Evolutionary conservation across 2,888 invertebrate genomes (phyloP).

Genomic region (Seira musarum): DNA sequence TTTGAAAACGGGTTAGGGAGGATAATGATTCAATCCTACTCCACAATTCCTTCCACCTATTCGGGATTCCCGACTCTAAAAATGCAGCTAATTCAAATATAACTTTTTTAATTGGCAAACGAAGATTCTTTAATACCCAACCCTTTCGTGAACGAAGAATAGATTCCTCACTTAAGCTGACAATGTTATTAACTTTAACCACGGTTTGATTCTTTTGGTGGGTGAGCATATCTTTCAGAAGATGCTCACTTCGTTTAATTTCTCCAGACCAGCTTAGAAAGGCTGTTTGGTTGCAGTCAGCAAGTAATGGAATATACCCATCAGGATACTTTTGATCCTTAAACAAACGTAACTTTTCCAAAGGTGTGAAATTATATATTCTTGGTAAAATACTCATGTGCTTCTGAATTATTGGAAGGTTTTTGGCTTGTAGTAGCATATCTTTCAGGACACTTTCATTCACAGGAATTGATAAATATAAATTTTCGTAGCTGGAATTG

Average conservation of each 20-base stretch:
- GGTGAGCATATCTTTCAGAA: neutral
- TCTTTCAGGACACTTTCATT: too few species aligned
- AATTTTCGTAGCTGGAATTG: too few species aligned
- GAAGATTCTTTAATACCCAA: neutral
- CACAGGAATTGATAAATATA: too few species aligned
- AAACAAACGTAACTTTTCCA: too few species aligned
- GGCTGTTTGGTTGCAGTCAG: conserved; percentile 18
- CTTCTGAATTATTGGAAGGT: too few species aligned
- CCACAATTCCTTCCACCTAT: neutral
- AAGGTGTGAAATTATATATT: too few species aligned
- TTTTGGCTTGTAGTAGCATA: too few species aligned
- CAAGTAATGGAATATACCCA: neutral
- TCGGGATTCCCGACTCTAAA: neutral
- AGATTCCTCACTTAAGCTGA: neutral
- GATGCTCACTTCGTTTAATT: neutral
- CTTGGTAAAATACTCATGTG: too few species aligned
- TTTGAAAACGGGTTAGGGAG: neutral
- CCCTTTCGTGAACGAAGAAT: conserved; percentile 11
- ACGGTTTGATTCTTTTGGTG: too few species aligned
- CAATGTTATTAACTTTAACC: neutral
- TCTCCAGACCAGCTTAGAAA: conserved; percentile 20
- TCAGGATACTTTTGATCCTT: too few species aligned
- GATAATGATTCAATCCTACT: neutral
- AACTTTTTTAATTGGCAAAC: neutral
- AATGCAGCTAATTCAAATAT: neutral